A percentile compares a stretch with the other conserved stretches of the same genome.
Evolutionary conservation across 37 sponge, comb jelly and placozoan species (phyloP).

Genomic region (Halichondria panicea): DNA sequence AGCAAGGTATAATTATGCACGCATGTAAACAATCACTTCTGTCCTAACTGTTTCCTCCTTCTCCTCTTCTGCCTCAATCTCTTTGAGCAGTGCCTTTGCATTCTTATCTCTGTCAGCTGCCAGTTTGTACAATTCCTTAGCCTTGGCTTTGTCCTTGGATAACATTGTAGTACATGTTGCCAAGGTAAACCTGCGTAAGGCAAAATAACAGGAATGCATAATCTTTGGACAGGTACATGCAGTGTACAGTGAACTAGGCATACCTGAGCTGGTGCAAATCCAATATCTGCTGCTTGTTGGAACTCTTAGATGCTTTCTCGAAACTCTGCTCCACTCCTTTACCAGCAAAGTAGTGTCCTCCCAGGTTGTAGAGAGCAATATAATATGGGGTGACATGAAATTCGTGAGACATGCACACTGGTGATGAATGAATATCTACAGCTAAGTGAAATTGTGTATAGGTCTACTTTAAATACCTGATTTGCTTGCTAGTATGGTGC

Average conservation of each 20-base stretch:
- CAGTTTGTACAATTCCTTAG: slow-evolving; percentile 76
- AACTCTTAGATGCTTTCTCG: slow-evolving; percentile 76
- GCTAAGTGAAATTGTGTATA: too few relatives aligned
- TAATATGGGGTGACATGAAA: slow-evolving; percentile 59
- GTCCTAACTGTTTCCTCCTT: too few relatives aligned
- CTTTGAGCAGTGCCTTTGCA: slow-evolving; percentile 65
- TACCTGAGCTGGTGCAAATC: slow-evolving; percentile 85
- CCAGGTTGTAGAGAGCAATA: slow-evolving; percentile 77
- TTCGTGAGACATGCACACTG: too few relatives aligned
- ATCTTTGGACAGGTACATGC: too few relatives aligned
- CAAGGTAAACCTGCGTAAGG: slow-evolving; percentile 88
- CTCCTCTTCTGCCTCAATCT: slow-evolving; percentile 64
- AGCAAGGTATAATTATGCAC: too few relatives aligned
- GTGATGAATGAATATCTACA: too few relatives aligned
- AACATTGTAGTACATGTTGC: slow-evolving; percentile 91
- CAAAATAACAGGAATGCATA: too few relatives aligned
- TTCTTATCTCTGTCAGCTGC: slow-evolving; percentile 74
- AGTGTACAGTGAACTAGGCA: not conserved
- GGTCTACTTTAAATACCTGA: too few relatives aligned
- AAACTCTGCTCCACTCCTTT: slow-evolving; percentile 71
- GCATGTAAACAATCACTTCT: too few relatives aligned
- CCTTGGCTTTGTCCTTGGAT: slow-evolving; percentile 59
- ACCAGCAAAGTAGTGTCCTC: slow-evolving; percentile 78
- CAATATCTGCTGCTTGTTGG: slow-evolving; percentile 47
- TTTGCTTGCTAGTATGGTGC: slow-evolving; percentile 64